Conservation (phyloP, 1,140 invertebrate genomes). For the Oncopeltus fasciatus region DNA sequence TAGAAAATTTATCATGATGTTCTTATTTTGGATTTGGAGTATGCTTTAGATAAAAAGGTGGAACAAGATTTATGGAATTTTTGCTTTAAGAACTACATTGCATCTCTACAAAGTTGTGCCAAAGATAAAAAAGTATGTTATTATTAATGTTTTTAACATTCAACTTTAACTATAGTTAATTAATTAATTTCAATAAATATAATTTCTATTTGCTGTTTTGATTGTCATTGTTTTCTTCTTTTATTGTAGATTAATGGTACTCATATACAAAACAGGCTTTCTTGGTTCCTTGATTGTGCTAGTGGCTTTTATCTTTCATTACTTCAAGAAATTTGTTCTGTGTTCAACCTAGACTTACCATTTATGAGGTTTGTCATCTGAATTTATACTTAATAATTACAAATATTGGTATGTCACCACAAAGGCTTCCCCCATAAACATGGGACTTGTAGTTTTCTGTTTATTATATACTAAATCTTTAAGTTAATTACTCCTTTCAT, state of each 20-base stretch:
- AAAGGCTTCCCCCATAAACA: too few species aligned
- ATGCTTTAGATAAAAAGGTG: slow-evolving; percentile 76
- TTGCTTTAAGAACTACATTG: slow-evolving; percentile 78
- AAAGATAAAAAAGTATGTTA: slow-evolving; percentile 17
- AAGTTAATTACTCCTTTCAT: too few species aligned
- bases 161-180: not conserved
- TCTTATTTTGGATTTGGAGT: slow-evolving; percentile 64
- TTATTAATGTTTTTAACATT: not conserved
- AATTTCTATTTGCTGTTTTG: slow-evolving; percentile 16
- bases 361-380: slow-evolving; percentile 41
- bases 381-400: not conserved
- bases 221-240: slow-evolving; percentile 18
- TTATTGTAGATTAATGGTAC: not conserved
- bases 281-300: slow-evolving; percentile 64
- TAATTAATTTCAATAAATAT: slow-evolving; percentile 4
- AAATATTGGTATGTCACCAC: too few species aligned
- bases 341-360: slow-evolving; percentile 65
- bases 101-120: slow-evolving; percentile 40
- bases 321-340: slow-evolving; percentile 64
- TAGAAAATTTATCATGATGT: slow-evolving; percentile 65
- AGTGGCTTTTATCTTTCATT: slow-evolving; percentile 72
- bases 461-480: too few species aligned
- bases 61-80: slow-evolving; percentile 81
- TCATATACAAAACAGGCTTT: slow-evolving; percentile 29
- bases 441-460: too few species aligned